Percentiles rank a stretch among this genome's conserved stretches.
These are phyloP conservation scores for Rhorus exstirpatorius DNA, from an alignment of 2,888 invertebrate species.

Conservation along the genomic window DNA sequence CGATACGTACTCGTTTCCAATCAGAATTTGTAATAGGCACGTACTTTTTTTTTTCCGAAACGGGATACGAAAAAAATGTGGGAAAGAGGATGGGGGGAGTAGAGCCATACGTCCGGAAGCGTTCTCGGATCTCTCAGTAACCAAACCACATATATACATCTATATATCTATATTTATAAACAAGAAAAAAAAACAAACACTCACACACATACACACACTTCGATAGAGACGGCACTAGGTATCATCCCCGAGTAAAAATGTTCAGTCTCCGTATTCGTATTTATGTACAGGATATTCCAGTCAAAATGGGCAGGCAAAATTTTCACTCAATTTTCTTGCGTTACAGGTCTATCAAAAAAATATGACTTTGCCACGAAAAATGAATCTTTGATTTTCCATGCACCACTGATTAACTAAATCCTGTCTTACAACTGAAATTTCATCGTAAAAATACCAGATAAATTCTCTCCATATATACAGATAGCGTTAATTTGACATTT, in stretches of 20 bases:
- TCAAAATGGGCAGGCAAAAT: not conserved
- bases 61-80: constrained; percentile 10
- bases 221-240: not conserved
- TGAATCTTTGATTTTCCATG: too few species aligned
- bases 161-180: not conserved
- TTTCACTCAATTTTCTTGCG: too few species aligned
- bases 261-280: not conserved
- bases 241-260: not conserved
- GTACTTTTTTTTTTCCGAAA: constrained; percentile 16
- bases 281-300: not conserved
- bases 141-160: constrained; percentile 16
- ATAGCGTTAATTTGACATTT: too few species aligned
- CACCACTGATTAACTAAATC: too few species aligned
- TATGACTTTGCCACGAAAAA: too few species aligned
- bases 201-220: not conserved
- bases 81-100: not conserved
- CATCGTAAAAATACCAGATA: too few species aligned
- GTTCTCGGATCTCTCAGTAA: constrained; percentile 32
- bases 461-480: too few species aligned
- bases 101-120: constrained; percentile 48
- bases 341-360: too few species aligned
- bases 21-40: constrained; percentile 60
- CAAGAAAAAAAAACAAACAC: not conserved
- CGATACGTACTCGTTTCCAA: constrained; percentile 62
- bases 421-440: too few species aligned